phyloP scores from a whole-genome alignment of 2,113 vertebrate genomes.

The Callocephalon fimbriatum region DNA sequence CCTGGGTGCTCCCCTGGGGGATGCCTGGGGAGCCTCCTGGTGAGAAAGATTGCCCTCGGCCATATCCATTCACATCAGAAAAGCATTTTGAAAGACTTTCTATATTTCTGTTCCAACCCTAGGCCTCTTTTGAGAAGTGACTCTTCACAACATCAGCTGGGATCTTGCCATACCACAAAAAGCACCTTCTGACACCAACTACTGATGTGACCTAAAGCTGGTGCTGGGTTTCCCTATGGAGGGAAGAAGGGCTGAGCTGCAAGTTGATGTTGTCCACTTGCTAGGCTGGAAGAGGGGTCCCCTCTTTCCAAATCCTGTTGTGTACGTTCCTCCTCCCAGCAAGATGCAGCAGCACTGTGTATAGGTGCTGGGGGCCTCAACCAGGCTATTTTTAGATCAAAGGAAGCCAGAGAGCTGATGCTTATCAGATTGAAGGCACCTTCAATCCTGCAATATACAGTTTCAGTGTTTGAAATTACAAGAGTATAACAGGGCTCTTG shows the following conservation, averaged over 20 bases:
- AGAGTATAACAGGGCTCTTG: not conserved
- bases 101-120: not conserved
- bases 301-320: not conserved
- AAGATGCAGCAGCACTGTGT: accelerated
- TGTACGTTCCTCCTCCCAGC: not conserved
- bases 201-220: not conserved
- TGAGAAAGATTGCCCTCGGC: not conserved
- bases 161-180: not conserved
- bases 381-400: not conserved
- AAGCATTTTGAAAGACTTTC: not conserved
- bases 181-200: not conserved
- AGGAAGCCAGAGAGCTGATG: not conserved
- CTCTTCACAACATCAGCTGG: not conserved
- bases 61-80: not conserved
- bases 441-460: not conserved
- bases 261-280: not conserved
- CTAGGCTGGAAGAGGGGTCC: not conserved
- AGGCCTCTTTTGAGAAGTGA: not conserved
- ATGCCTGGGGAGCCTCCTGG: not conserved
- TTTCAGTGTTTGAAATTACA: not conserved
- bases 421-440: not conserved
- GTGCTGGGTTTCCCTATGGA: accelerated
- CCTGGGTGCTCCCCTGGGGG: accelerated
- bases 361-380: not conserved
- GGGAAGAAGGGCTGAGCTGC: not conserved